phyloP scores from a whole-genome alignment of 2,113 vertebrate species.

The Micronycteris hirsuta region DNA sequence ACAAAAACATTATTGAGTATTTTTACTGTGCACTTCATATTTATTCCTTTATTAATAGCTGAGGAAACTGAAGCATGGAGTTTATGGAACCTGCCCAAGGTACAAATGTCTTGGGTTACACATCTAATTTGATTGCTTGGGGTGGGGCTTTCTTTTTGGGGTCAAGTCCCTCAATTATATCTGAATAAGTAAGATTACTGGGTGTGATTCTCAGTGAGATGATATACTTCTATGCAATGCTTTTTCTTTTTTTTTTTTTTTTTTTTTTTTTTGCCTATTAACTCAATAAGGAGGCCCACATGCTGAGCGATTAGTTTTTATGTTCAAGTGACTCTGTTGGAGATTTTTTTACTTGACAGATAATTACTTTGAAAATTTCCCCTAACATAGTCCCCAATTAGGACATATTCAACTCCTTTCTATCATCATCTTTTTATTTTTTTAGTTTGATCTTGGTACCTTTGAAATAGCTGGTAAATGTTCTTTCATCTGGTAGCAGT shows the following conservation, averaged over 20 bases:
- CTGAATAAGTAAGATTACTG: not conserved
- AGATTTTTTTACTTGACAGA: not conserved
- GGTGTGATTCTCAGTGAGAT: not conserved
- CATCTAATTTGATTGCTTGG: not conserved
- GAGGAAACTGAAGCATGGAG: not conserved
- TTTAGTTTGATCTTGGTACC: not conserved
- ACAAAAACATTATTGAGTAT: not conserved
- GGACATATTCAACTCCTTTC: not conserved
- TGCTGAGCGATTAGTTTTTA: constrained; percentile 40
- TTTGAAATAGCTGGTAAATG: constrained; percentile 3
- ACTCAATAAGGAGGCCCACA: not conserved
- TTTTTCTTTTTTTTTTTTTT: not conserved
- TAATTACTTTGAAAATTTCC: constrained; percentile 46
- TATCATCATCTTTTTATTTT: not conserved
- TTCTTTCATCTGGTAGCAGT: constrained; percentile 17
- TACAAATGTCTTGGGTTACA: not conserved
- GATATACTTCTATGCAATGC: not conserved
- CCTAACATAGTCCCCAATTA: constrained; percentile 5
- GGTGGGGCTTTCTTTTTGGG: not conserved
- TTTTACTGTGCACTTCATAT: not conserved
- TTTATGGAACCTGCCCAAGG: not conserved
- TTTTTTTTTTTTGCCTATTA: not conserved
- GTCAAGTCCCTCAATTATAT: not conserved
- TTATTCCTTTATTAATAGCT: not conserved
- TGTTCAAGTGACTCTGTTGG: constrained; percentile 40